Evolutionary conservation across 2,797 vertebrate genomes (phyloP).

Genomic region (Anguilla anguilla): DNA sequence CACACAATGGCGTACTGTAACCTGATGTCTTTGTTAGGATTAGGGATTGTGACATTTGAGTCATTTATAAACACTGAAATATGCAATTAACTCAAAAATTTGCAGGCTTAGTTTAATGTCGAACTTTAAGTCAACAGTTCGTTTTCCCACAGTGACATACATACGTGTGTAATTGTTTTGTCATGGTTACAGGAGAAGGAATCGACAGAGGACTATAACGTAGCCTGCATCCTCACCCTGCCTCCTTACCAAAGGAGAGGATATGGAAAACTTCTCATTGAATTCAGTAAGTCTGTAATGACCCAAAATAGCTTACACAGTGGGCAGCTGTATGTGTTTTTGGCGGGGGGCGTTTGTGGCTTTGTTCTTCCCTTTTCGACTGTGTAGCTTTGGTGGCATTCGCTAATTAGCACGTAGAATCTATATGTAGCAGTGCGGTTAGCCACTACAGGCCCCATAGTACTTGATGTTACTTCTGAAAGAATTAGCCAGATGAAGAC

Average conservation of each 20-base stretch:
- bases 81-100: neutral
- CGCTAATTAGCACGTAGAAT: neutral
- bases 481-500: neutral
- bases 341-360: neutral
- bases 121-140: neutral
- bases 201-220: conserved; percentile 96
- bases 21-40: neutral
- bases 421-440: neutral
- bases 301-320: neutral
- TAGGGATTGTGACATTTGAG: neutral
- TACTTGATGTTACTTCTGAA: neutral
- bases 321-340: neutral
- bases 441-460: neutral
- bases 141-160: neutral
- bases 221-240: conserved; percentile 96
- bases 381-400: neutral
- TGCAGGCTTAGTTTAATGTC: neutral
- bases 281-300: conserved; percentile 87
- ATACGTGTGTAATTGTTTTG: neutral
- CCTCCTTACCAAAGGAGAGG: conserved; percentile 96
- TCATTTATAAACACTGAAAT: neutral
- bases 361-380: neutral
- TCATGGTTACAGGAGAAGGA: conserved; percentile 84
- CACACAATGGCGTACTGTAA: neutral
- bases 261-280: conserved; percentile 96